These are phyloP conservation scores for Craterocephalus amniculus DNA, from an alignment of 2,797 vertebrate species.

Conservation along the genomic window DNA sequence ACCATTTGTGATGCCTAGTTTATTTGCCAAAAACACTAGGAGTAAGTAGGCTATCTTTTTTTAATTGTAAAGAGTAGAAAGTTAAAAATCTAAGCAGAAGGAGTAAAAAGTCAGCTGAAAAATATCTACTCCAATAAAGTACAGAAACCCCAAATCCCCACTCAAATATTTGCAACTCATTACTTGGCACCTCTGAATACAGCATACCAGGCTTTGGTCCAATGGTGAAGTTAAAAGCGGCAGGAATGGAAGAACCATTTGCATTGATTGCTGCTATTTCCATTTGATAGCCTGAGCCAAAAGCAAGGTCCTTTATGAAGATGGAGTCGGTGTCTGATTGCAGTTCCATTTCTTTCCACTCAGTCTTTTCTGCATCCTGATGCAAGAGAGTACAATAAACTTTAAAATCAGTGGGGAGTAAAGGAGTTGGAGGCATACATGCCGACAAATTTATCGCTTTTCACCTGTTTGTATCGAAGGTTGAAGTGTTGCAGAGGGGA, in stretches of 20 bases:
- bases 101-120: too few species aligned
- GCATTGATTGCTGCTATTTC: slow-evolving; percentile 65
- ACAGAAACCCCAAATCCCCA: too few species aligned
- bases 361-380: slow-evolving; percentile 57
- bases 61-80: too few species aligned
- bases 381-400: background rate
- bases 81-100: too few species aligned
- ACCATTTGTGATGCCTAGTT: too few species aligned
- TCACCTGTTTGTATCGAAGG: slow-evolving; percentile 64
- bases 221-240: slow-evolving; percentile 64
- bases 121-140: too few species aligned
- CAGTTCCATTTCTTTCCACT: slow-evolving; percentile 63
- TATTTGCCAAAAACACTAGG: too few species aligned
- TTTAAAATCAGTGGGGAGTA: background rate
- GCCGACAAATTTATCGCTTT: background rate
- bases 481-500: slow-evolving; percentile 54
- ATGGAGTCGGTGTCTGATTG: slow-evolving; percentile 13
- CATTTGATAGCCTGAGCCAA: slow-evolving; percentile 61
- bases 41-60: too few species aligned
- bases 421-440: background rate
- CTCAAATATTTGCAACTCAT: too few species aligned
- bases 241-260: slow-evolving; percentile 71
- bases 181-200: too few species aligned
- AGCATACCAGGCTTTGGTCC: slow-evolving; percentile 54
- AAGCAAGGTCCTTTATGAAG: slow-evolving; percentile 60